Conservation (phyloP, 2,797 vertebrate genomes). For the Eospalax fontanierii region DNA sequence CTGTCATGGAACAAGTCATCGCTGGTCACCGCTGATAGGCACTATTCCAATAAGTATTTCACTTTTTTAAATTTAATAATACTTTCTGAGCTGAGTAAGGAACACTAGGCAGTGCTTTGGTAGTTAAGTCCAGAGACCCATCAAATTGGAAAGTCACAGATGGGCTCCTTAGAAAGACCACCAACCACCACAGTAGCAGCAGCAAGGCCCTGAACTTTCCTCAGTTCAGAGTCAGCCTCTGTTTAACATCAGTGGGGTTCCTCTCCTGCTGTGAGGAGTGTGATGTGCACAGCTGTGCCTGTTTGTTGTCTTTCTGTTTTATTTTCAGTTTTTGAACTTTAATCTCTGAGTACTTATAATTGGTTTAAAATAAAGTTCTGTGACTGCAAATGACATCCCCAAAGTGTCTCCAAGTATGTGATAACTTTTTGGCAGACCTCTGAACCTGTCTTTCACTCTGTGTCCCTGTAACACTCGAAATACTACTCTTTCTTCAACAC, state of each 20-base stretch:
- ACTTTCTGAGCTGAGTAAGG: constrained; percentile 33
- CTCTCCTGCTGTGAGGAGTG: neutral
- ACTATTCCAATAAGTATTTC: constrained; percentile 40
- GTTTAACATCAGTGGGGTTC: neutral
- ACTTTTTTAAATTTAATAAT: constrained; percentile 27
- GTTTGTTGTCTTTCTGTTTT: constrained; percentile 45
- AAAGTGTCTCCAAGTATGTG: constrained; percentile 7
- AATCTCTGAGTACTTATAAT: constrained; percentile 51
- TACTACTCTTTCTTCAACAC: neutral
- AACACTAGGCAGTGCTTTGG: constrained; percentile 9
- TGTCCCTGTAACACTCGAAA: constrained; percentile 25
- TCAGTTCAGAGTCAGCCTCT: neutral
- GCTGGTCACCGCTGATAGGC: neutral
- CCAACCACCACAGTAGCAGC: too few species aligned
- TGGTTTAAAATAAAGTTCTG: constrained; percentile 79
- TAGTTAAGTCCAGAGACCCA: constrained; percentile 35
- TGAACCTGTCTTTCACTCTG: neutral
- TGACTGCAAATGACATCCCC: constrained; percentile 39
- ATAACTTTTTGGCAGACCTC: neutral
- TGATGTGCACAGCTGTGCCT: neutral
- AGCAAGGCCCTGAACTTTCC: neutral
- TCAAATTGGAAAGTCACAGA: neutral
- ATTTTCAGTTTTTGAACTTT: constrained; percentile 51
- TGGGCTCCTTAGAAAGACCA: neutral
- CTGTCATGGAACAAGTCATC: neutral